A percentile compares a stretch with the other conserved stretches of the same genome.
Evolutionary conservation across 2,797 vertebrate genomes (phyloP).

Genomic region (Odontamblyopus lacepedii): DNA sequence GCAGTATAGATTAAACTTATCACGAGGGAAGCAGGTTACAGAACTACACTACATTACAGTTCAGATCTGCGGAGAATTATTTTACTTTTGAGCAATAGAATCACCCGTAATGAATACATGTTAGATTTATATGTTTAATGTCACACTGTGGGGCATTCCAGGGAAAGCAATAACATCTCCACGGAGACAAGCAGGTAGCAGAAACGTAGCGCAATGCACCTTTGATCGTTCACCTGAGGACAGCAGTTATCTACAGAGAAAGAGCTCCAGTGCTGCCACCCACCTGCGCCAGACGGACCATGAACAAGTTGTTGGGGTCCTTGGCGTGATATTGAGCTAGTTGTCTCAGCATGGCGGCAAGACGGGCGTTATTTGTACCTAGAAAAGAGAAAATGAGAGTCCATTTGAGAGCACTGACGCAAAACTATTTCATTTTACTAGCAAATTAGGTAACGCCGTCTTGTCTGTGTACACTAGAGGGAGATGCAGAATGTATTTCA

Average conservation of each 20-base stretch:
- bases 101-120: too few relatives aligned
- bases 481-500: too few relatives aligned
- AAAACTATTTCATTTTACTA: background rate
- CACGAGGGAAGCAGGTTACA: too few relatives aligned
- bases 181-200: too few relatives aligned
- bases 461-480: too few relatives aligned
- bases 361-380: constrained; percentile 96
- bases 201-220: background rate
- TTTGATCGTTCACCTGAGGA: constrained; percentile 1
- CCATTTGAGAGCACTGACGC: background rate
- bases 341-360: constrained; percentile 96
- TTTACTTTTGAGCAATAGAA: too few relatives aligned
- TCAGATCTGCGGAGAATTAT: too few relatives aligned
- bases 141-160: too few relatives aligned
- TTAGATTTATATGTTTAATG: too few relatives aligned
- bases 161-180: too few relatives aligned
- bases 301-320: constrained; percentile 99
- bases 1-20: too few relatives aligned
- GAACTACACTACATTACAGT: too few relatives aligned
- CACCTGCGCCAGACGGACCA: constrained; percentile 98
- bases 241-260: constrained; percentile 6
- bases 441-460: background rate
- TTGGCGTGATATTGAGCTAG: constrained; percentile 98
- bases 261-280: constrained; percentile 27
- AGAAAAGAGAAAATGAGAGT: constrained; percentile 30